These are phyloP conservation scores for Mythimna ferrago DNA, from an alignment of 2,888 invertebrate species.

Conservation along the genomic window DNA sequence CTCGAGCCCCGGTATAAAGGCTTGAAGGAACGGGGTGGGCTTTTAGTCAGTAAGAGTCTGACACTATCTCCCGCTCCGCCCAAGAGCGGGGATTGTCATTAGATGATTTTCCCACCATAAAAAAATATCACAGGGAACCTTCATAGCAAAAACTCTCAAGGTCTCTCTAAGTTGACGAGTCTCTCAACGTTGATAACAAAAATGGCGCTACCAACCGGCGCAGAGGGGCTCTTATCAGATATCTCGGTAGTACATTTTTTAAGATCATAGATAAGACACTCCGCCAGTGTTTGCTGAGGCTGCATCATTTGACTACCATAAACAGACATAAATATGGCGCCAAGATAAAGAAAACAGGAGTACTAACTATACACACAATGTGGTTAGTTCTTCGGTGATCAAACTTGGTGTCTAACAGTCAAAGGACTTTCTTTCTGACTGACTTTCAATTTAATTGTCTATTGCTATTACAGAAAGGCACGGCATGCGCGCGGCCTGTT, in stretches of 20 bases:
- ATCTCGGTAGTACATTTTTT: conserved; percentile 29
- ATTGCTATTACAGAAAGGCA: too few relatives aligned
- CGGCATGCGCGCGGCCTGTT: too few relatives aligned
- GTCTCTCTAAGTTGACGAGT: background rate
- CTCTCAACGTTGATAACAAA: conserved; percentile 12
- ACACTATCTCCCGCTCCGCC: too few relatives aligned
- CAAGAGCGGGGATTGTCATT: too few relatives aligned
- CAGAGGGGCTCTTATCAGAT: conserved; percentile 25
- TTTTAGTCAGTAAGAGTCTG: too few relatives aligned
- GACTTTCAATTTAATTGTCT: background rate
- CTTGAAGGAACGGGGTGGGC: too few relatives aligned
- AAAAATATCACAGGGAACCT: too few relatives aligned
- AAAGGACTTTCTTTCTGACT: too few relatives aligned
- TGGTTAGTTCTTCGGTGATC: background rate
- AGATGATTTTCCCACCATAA: too few relatives aligned
- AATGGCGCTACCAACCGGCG: conserved; percentile 4
- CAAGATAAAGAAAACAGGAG: conserved; percentile 1
- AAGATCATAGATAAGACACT: conserved; percentile 34
- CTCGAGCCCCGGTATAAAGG: too few relatives aligned
- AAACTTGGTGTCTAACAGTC: background rate
- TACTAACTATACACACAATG: background rate
- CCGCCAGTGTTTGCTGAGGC: conserved; percentile 11
- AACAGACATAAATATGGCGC: background rate
- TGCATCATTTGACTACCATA: conserved; percentile 27
- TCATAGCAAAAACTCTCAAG: background rate